Evolutionary conservation across 1,140 invertebrate species (phyloP), one percentile per base, ranked within the genome.

Genomic region (Ceratitis capitata): DNA sequence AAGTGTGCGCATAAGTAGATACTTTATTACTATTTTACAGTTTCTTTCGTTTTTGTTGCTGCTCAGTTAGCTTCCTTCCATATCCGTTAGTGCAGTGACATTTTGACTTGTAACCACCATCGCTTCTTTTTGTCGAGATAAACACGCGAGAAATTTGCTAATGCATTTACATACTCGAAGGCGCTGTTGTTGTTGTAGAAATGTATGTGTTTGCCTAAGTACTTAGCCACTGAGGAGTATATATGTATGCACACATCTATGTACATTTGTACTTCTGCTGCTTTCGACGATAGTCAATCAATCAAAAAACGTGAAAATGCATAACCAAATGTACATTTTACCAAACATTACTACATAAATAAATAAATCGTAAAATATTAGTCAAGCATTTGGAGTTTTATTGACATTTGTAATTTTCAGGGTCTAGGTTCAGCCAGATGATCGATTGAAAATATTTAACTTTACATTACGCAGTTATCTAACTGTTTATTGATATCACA

Each of bases 81-180:
- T 78, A 78, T 78, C 69, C 69, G 69, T 78, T 78, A 78, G 69
- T 78, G 69, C 69, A 78, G 69, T 78, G 69, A 78, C 69, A 78
- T n/a, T 78, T 78, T 78, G 69, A 78, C 69, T 78, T 78, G n/a
- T n/a, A n/a, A n/a, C n/a, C n/a, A 9, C 42, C 69, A 78, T 78
- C 69, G n/a, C n/a, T n/a, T n/a, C n/a, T n/a, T n/a, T n/a, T n/a
- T n/a, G n/a, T 78, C 69, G 7, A 23, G 23, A 7, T 39, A 78
- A 39, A 78, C 45, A 78, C 69, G 69, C 69, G 69, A 32, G 7
- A 78, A 78, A 78, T 78, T 78, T 78, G 69, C 69, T 78, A 78
- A 78, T 78, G 69, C 69, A 78, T 23, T 78, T 78, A 78, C n/a
- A 45, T 45, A 78, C 45, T 14, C 14, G 6, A 1, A 78, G 14